Conservation (phyloP, 2,113 vertebrate species). For the Gulo gulo region DNA sequence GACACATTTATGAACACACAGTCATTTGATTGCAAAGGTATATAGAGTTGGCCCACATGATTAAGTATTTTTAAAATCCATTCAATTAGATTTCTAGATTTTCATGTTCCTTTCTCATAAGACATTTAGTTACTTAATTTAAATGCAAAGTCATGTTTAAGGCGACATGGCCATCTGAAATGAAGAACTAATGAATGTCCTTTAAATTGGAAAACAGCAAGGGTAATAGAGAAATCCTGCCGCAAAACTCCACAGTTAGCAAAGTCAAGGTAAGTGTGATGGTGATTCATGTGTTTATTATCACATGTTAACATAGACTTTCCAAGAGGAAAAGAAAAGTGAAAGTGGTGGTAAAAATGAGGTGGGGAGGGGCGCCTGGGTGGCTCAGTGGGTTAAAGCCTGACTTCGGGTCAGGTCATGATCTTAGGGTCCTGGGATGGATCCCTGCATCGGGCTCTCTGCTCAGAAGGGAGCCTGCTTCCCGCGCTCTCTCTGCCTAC, state of each 20-base stretch:
- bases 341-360: not conserved
- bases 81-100: not conserved
- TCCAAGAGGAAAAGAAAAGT: not conserved
- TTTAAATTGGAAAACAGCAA: conserved; percentile 23
- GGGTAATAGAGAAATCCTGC: not conserved
- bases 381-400: too few species aligned
- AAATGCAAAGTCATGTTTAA: conserved; percentile 37
- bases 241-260: not conserved
- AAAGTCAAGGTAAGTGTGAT: not conserved
- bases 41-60: not conserved
- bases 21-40: not conserved
- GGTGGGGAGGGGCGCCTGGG: too few species aligned
- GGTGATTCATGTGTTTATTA: not conserved
- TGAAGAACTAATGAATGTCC: not conserved
- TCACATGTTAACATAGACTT: not conserved
- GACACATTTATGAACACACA: not conserved
- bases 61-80: conserved; percentile 21
- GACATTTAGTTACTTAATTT: conserved; percentile 36
- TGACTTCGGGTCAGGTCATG: too few species aligned
- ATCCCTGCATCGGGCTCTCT: too few species aligned
- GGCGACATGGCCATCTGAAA: not conserved
- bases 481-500: too few species aligned
- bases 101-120: conserved; percentile 2
- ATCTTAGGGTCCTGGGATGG: too few species aligned
- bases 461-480: too few species aligned